Evolutionary conservation across 2,113 vertebrate species (phyloP).

Genomic region (Ailuropoda melanoleuca): DNA sequence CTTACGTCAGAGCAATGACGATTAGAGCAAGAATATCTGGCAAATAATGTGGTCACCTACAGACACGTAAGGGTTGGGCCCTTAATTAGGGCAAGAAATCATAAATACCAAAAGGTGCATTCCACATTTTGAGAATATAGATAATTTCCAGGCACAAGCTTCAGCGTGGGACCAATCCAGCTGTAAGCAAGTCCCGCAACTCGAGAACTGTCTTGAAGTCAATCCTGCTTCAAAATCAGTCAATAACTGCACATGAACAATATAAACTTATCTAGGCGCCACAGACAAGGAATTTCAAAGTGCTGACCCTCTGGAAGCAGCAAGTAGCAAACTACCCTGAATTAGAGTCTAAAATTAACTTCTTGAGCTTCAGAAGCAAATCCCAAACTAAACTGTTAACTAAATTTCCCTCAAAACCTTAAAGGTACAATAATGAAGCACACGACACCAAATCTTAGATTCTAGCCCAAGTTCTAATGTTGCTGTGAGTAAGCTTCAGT

Average conservation of each 20-base stretch:
- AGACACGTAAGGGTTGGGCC: neutral
- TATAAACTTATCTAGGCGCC: neutral
- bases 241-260: constrained; percentile 9
- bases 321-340: constrained; percentile 1
- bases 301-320: neutral
- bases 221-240: constrained; percentile 42
- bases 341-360: constrained; percentile 3
- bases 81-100: neutral
- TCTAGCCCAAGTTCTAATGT: neutral
- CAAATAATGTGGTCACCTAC: neutral
- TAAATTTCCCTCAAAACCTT: constrained; percentile 9
- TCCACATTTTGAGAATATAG: neutral
- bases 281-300: neutral
- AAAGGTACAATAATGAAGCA: neutral
- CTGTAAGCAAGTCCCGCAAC: neutral
- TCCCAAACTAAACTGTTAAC: neutral
- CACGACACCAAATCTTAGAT: constrained; percentile 12
- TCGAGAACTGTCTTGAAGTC: neutral
- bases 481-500: neutral
- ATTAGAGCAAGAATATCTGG: neutral
- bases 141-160: neutral
- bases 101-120: neutral
- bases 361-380: constrained; percentile 41
- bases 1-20: neutral
- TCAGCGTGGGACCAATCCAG: neutral